Conservation (phyloP, 2,113 vertebrate genomes). For the Pyxicephalus adspersus region DNA sequence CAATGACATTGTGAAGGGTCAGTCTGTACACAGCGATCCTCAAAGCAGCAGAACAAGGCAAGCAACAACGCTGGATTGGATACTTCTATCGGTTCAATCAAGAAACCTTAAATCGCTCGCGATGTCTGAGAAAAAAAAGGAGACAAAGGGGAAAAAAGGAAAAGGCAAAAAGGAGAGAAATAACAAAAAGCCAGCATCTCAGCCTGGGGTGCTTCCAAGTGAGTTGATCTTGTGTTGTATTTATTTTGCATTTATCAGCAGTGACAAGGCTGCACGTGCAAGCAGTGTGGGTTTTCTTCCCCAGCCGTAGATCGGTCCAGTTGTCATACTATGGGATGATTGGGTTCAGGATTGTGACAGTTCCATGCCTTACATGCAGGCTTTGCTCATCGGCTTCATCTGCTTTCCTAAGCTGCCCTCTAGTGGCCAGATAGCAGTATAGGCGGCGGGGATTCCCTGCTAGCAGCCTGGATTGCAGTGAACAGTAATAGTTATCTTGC, state of each 20-base stretch:
- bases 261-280: neutral
- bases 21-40: too few relatives aligned
- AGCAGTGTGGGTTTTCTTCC: too few relatives aligned
- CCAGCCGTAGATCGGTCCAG: too few relatives aligned
- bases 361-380: neutral
- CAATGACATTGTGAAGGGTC: too few relatives aligned
- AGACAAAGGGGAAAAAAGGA: conserved; percentile 33
- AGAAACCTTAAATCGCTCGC: conserved; percentile 20
- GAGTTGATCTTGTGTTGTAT: neutral
- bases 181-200: neutral
- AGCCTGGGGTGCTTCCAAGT: neutral
- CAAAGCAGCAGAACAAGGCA: conserved; percentile 4
- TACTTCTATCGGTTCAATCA: neutral
- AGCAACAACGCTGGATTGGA: conserved; percentile 32
- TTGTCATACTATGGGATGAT: conserved; percentile 29
- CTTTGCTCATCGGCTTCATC: neutral
- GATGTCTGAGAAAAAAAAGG: conserved; percentile 52
- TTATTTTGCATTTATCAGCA: neutral
- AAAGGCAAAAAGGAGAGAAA: conserved; percentile 48
- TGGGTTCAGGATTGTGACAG: conserved; percentile 28
- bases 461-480: neutral
- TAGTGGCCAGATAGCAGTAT: conserved; percentile 23
- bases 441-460: conserved; percentile 19
- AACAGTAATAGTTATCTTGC: neutral
- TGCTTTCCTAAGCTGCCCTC: conserved; percentile 43